Conservation (phyloP, 2,888 invertebrate genomes). For the Lasioglossum marginatum region DNA sequence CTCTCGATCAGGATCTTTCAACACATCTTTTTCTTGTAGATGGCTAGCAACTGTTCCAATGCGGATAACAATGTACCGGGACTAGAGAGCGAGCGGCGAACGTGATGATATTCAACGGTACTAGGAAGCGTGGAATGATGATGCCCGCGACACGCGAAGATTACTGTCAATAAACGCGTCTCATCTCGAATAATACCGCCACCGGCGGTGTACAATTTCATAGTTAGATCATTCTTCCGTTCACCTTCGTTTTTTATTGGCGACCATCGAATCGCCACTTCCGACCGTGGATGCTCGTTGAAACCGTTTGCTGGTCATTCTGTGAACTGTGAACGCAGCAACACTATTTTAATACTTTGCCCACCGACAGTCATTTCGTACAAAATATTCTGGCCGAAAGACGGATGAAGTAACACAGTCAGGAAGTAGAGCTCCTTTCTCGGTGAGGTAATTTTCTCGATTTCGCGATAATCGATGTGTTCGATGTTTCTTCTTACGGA, state of each 20-base stretch:
- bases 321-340: neutral
- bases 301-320: conserved; percentile 6
- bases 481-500: conserved; percentile 30
- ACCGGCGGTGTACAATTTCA: conserved; percentile 65
- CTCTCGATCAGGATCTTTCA: neutral
- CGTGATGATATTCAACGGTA: neutral
- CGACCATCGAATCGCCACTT: conserved; percentile 31
- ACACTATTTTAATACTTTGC: neutral
- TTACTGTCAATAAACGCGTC: conserved; percentile 55
- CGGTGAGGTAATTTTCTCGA: conserved; percentile 10
- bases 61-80: neutral
- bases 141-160: conserved; percentile 30
- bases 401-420: neutral
- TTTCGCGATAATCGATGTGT: conserved; percentile 30
- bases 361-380: neutral
- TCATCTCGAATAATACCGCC: conserved; percentile 50
- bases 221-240: conserved; percentile 79
- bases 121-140: conserved; percentile 26
- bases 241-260: conserved; percentile 74
- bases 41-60: neutral
- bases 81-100: neutral
- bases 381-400: neutral
- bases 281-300: conserved; percentile 15
- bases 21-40: neutral
- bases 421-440: conserved; percentile 29